Conservation (phyloP, 2,888 invertebrate species). For the Strigamia crassipes region DNA sequence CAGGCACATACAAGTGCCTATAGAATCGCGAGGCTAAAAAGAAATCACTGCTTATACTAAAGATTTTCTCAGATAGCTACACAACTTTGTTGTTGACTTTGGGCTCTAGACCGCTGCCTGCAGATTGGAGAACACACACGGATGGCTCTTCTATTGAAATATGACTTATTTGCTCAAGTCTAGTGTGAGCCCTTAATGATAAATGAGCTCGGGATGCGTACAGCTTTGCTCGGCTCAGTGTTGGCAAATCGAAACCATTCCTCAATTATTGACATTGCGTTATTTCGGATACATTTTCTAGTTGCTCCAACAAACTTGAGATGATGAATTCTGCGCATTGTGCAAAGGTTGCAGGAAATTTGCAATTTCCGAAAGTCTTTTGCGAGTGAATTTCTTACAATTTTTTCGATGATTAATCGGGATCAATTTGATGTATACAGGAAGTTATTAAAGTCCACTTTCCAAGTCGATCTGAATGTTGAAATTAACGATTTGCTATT, state of each 20-base stretch:
- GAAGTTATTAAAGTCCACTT: too few species aligned
- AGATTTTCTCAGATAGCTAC: slow-evolving; percentile 2
- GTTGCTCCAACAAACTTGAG: neutral
- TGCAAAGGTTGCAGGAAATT: neutral
- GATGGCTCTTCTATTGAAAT: neutral
- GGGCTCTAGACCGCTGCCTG: slow-evolving; percentile 2
- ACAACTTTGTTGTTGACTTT: neutral
- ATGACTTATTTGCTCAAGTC: neutral
- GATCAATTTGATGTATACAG: too few species aligned
- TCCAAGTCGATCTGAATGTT: too few species aligned
- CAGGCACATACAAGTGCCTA: slow-evolving; percentile 6
- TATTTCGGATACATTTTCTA: neutral
- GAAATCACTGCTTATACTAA: slow-evolving; percentile 10
- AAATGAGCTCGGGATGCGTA: neutral
- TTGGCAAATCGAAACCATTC: neutral
- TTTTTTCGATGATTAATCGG: neutral
- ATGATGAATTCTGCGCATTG: neutral
- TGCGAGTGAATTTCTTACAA: neutral
- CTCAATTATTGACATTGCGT: neutral
- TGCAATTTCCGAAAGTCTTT: neutral
- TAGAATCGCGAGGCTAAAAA: slow-evolving; percentile 10
- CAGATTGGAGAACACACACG: slow-evolving; percentile 2
- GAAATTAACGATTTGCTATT: too few species aligned
- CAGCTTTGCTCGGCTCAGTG: slow-evolving; percentile 3
- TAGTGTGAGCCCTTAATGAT: neutral